Base-by-base conservation (phyloP, 2,797 vertebrate genomes). In the Spatula versicolor region DNA sequence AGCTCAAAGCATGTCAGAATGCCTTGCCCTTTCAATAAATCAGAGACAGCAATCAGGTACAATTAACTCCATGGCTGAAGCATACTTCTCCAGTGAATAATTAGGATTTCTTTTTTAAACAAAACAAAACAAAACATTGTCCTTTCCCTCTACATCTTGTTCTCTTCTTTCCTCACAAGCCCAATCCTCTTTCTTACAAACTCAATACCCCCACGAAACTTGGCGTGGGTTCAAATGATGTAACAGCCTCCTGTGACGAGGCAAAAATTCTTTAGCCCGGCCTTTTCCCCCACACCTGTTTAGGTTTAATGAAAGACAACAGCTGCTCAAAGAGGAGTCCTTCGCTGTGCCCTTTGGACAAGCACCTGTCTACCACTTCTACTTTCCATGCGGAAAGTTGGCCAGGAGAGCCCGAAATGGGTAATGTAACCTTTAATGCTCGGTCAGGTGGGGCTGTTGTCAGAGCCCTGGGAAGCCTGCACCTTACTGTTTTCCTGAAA, bases 251-350 rank as follows among this genome's bases (percentile, higher is more conserved):
- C 39, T 3, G 1, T 78, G 83, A 85, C 72, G 67, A 25, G 39
- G 52, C 62, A 78, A 82, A 74, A 90, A 66, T 82, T 90, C 72
- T 71, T 79, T 21, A 82, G 76, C 68, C 33, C 31, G 37, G 72
- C 52, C 62, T 82, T 90, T 69, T 56, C 33, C 62, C 54, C 41
- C 41, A 39, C 79, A 74, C 67, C 62, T 94, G 72, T 83, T 85
- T 54, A 35, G 58, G 72, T 67, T 92, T 90, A 85, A 75, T 62
- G 71, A 62, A 82, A 92, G 67, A 33, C 52, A 90, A 60, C 79
- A 92, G 90, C 79, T 92, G 86, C 71, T 77, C 62, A 52, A 1
- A 62, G 0, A 60, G 76, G 41, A 92, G 90, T 31, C 54, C 64
- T 76, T 60, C 35, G 60, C 83, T 56, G 66, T 72, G 76, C 62